Evolutionary conservation across 2,113 vertebrate species (phyloP), one percentile per base, ranked within the genome.

Genomic region (Coryphaenoides rupestris): DNA sequence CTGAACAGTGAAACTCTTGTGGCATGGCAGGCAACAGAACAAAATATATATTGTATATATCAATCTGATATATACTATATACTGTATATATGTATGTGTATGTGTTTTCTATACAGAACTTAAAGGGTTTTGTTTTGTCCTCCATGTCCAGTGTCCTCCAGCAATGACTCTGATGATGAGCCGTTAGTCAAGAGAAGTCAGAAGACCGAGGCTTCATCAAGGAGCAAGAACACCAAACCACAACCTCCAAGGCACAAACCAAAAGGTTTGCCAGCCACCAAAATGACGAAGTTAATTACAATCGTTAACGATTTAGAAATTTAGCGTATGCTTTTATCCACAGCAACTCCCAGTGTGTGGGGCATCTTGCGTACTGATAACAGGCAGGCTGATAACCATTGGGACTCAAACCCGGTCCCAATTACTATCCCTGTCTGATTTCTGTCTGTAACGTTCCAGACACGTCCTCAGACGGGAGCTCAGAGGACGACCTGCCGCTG

Each of bases 161-260:
- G 70, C 21, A 75, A 79, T n/a, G 65, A 67, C 62, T 85, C 81
- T 15, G 83, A 84, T 0, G 24, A 85, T 19, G 76, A 83, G 55
- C 59, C 53, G 0, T 65, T 66, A 57, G 28, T 49, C 4, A n/a
- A 49, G 13, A 9, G 33, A 17, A 22, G 4, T 19, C 21, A 55
- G 21, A 55, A 14, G 21, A 55, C n/a, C 53, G 21, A 13, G 47
- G 47, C n/a, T 16, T 50, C 47, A 50, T 13, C 47, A 1, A n/a
- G 4, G 14, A 16, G 47, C 47, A 2, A 16, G 47, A n/a, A 16
- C 16, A 2, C 47, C 13, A 17, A 50, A 17, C 14, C 17, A n/a
- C 2, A 50, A 49, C 47, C 47, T n/a, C 47, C 4, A 13, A 50
- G 17, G 2, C 7, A 17, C 17, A 50, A 2, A 13, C 17, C 15